These are phyloP conservation scores for Columba guinea DNA, from an alignment of 2,797 vertebrate species.

Conservation along the genomic window DNA sequence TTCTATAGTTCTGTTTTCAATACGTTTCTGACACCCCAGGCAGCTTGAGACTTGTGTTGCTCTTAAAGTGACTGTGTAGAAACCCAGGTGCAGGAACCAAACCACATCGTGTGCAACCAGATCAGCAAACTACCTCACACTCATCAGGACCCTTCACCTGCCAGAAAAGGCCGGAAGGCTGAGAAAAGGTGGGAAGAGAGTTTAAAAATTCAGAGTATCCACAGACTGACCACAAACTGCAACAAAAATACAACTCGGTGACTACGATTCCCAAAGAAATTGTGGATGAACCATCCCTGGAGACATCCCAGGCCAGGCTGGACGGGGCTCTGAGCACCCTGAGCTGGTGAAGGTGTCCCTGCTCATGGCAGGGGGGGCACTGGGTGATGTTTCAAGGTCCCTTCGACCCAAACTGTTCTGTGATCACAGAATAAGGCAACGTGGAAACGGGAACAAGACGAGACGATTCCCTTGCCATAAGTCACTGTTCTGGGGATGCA, in stretches of 20 bases:
- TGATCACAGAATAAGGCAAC: not conserved
- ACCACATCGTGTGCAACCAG: not conserved
- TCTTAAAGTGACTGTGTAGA: not conserved
- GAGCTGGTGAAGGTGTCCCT: not conserved
- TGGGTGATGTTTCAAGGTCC: not conserved
- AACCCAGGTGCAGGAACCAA: not conserved
- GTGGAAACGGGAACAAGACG: not conserved
- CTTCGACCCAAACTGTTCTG: not conserved
- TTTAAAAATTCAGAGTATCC: not conserved
- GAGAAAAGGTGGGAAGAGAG: not conserved
- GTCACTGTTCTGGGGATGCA: not conserved
- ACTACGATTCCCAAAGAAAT: not conserved
- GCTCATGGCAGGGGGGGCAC: too few relatives aligned
- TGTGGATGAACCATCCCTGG: not conserved
- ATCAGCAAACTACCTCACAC: not conserved
- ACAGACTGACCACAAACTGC: not conserved
- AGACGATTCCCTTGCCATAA: rapidly evolving
- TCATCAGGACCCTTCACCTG: not conserved
- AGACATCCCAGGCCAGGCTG: not conserved
- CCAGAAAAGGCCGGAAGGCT: not conserved
- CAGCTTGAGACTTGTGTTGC: not conserved
- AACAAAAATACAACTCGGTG: not conserved
- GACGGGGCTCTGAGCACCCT: not conserved
- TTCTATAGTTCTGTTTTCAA: not conserved
- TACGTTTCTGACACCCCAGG: not conserved